Evolutionary conservation across 30 jellyfish, hydroid and myxozoan species (phyloP), one percentile per base, ranked within the genome.

Genomic region (Pelagia noctiluca): DNA sequence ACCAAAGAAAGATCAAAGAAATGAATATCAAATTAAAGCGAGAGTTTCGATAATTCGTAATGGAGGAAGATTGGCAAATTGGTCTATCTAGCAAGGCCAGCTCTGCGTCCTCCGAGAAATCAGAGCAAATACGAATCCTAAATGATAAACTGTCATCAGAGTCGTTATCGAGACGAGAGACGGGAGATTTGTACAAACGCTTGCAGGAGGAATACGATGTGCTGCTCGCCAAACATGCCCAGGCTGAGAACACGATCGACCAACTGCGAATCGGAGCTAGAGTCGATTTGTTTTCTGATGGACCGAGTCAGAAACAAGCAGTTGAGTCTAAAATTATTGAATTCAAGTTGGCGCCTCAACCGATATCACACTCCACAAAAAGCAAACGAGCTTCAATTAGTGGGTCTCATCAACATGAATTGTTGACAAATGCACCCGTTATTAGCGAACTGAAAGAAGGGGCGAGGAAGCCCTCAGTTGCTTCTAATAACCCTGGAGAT

Each of bases 241-340:
- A 86, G 64, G 98, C 98, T 26, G 98, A 92, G 66, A 92, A 92
- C 77, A 87, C 97, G 61, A 92, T 92, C 61, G 98, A 92, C 67
- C 86, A 85, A 76, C 64, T 83, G 10, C 90, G 98, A 35, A 92
- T 92, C 21, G 90, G 92, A 10, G 95, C 97, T 13, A 86, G 82
- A 50, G 84, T 86, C 36, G 73, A 90, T 47, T 63, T 90, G 21
- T 90, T 71, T 61, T 82, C 94, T 50, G 87, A 90, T 83, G 82
- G 88, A 13, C 94, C 94, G 52, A 66, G 16, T 28, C 88, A 84
- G 16, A 89, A 80, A 33, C 87, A 71, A 25, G 95, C 94, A 22
- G 47, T 63, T 57, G 85, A 50, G 68, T 53, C 74, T 18, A 12
- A 54, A 54, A 65, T 82, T 37, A 36, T 75, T 21, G 89, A 76